Percentiles rank a stretch among this genome's conserved stretches.
Evolutionary conservation across 2,888 invertebrate genomes (phyloP).

Genomic region (Drymonia ruficornis): DNA sequence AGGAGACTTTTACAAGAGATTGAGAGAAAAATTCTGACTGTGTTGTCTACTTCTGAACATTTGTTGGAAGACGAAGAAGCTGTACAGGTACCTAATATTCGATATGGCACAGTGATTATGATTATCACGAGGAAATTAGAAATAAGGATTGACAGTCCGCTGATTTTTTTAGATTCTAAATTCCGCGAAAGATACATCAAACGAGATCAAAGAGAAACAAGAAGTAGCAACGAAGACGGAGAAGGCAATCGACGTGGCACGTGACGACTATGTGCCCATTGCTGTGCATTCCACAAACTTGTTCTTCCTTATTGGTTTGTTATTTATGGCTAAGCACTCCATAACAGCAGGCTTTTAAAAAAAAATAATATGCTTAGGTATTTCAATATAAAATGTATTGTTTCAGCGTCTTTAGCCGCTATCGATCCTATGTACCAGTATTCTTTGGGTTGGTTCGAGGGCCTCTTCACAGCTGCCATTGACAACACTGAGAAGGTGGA

Average conservation of each 20-base stretch:
- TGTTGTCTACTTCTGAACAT: constrained; percentile 78
- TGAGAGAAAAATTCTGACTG: constrained; percentile 94
- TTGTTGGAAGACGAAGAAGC: constrained; percentile 95
- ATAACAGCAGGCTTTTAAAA: too few relatives aligned
- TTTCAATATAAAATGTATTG: not conserved
- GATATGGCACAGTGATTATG: not conserved
- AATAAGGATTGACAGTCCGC: not conserved
- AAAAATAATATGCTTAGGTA: too few relatives aligned
- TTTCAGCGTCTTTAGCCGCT: constrained; percentile 91
- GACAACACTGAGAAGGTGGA: constrained; percentile 95
- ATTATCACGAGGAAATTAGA: not conserved
- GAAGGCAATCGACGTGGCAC: constrained; percentile 93
- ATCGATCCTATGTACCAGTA: constrained; percentile 99
- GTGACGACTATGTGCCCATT: constrained; percentile 95
- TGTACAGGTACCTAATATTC: constrained; percentile 84
- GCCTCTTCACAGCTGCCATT: constrained; percentile 93
- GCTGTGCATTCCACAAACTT: constrained; percentile 95
- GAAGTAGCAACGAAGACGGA: constrained; percentile 95
- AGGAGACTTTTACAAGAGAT: constrained; percentile 93
- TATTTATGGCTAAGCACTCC: not conserved
- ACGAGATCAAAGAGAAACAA: constrained; percentile 97
- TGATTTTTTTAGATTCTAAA: constrained; percentile 87
- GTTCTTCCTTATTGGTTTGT: constrained; percentile 94
- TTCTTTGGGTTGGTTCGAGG: constrained; percentile 97
- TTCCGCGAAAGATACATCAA: constrained; percentile 94